Conservation (phyloP, 2,113 vertebrate species). For the Oceanodroma tethys region DNA sequence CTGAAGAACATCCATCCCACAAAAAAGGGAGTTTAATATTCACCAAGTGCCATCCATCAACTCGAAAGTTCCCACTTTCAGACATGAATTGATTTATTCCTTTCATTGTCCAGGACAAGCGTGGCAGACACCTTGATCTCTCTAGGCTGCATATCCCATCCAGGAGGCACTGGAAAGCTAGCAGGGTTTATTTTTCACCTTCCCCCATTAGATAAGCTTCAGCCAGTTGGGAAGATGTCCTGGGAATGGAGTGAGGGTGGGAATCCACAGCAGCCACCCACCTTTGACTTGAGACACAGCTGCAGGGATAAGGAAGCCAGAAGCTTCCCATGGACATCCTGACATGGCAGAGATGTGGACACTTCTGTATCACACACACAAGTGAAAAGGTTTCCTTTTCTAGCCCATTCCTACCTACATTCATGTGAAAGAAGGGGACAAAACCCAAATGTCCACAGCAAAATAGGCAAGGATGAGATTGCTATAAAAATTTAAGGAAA, state of each 20-base stretch:
- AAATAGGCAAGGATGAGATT: background rate
- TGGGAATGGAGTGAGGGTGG: background rate
- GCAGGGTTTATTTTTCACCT: background rate
- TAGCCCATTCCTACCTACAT: background rate
- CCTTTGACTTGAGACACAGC: background rate
- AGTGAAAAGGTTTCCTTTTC: background rate
- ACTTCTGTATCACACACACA: background rate
- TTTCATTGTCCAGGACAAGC: background rate
- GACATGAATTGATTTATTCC: conserved; percentile 6
- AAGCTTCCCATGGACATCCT: background rate
- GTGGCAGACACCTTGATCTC: background rate
- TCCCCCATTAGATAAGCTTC: background rate
- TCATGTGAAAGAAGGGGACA: background rate
- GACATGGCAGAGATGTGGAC: background rate
- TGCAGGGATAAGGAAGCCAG: background rate
- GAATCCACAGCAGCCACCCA: background rate
- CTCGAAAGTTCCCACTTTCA: background rate
- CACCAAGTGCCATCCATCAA: background rate
- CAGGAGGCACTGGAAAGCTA: background rate
- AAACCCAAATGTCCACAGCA: background rate
- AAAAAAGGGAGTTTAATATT: background rate
- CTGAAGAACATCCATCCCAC: background rate
- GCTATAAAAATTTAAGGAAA: background rate
- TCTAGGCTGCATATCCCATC: background rate
- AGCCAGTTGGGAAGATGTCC: background rate